These are phyloP conservation scores for Australoheros scitulus DNA, from an alignment of 2,113 vertebrate genomes.

Conservation along the genomic window DNA sequence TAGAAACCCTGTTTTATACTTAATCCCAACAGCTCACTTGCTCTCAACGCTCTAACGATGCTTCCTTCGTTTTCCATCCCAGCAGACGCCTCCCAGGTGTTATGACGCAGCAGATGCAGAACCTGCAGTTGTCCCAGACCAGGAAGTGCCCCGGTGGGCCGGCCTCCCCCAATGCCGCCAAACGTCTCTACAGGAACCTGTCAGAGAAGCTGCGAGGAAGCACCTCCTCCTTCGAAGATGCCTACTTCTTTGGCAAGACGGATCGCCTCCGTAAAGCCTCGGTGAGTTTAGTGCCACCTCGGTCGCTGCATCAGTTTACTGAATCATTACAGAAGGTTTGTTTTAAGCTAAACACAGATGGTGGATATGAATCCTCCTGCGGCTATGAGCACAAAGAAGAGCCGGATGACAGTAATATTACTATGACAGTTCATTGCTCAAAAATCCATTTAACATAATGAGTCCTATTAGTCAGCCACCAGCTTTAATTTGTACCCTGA, in stretches of 20 bases:
- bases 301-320: neutral
- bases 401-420: neutral
- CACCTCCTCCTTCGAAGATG: slow-evolving; percentile 92
- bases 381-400: neutral
- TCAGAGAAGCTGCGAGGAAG: slow-evolving; percentile 94
- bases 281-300: slow-evolving; percentile 57
- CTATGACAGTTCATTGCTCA: neutral
- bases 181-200: slow-evolving; percentile 94
- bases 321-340: neutral
- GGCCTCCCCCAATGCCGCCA: slow-evolving; percentile 92
- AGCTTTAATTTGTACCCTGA: neutral
- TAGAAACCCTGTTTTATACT: neutral
- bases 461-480: neutral
- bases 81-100: slow-evolving; percentile 77
- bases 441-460: neutral
- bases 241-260: slow-evolving; percentile 87
- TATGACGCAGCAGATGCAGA: slow-evolving; percentile 98
- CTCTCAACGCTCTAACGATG: neutral
- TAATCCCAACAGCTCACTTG: no score
- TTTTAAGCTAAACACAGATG: neutral
- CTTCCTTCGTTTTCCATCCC: neutral
- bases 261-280: slow-evolving; percentile 92
- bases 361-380: neutral
- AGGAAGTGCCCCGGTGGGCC: slow-evolving; percentile 86
- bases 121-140: slow-evolving; percentile 86